A percentile compares a stretch with the other conserved stretches of the same genome.
Evolutionary conservation across 2,888 invertebrate species (phyloP).

Genomic region (Dexiosoma caninum): DNA sequence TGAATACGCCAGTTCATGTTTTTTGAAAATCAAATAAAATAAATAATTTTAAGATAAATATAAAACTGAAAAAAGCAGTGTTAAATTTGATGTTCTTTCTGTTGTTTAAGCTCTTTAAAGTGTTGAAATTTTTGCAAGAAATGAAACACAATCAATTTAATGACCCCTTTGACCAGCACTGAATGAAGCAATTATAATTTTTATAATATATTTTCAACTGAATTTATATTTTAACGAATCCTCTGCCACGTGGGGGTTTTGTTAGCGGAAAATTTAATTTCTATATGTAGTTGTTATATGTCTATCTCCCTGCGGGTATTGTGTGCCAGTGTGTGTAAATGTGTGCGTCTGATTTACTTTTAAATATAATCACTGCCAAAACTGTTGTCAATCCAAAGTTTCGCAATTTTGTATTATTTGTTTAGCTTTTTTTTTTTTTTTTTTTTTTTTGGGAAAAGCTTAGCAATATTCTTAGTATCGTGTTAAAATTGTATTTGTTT

Average conservation of each 20-base stretch:
- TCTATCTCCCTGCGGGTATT: background rate
- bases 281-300: background rate
- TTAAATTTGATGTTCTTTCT: background rate
- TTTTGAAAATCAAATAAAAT: constrained; percentile 26
- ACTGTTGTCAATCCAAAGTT: background rate
- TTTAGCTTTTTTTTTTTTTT: no score
- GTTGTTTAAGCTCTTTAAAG: background rate
- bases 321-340: background rate
- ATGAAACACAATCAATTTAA: background rate
- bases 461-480: background rate
- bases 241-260: constrained; percentile 1
- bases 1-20: no score
- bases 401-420: no score
- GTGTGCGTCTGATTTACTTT: background rate
- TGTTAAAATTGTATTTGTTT: background rate
- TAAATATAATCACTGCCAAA: constrained; percentile 5
- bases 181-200: background rate
- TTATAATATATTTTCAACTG: background rate
- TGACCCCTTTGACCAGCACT: background rate
- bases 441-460: background rate
- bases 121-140: background rate
- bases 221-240: background rate
- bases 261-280: constrained; percentile 21
- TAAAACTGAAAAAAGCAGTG: background rate
- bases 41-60: background rate